Base-by-base conservation (phyloP, 2,888 invertebrate genomes). In the Sclerodermus sp. region DNA sequence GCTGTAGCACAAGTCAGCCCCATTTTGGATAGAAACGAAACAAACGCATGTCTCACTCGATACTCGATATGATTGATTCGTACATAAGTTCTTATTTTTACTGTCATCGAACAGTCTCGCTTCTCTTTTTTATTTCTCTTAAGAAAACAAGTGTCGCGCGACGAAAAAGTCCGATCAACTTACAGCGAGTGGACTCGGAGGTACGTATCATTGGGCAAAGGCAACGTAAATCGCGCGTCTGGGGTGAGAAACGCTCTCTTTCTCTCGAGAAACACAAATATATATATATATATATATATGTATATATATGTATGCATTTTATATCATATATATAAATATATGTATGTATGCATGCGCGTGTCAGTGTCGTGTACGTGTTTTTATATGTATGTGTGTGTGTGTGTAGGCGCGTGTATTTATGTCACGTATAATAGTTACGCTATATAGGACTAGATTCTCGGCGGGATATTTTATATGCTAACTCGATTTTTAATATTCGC, bases 1-100 rank as follows among this genome's bases (percentile, higher is more conserved):
- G n/a, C n/a, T n/a, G n/a, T n/a, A n/a, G n/a, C n/a, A n/a, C n/a
- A n/a, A n/a, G n/a, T n/a, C n/a, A n/a, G n/a, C n/a, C n/a, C n/a
- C 8, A 8, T 23, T 23, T 8, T 5, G 4, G 23, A 23, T 23
- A 23, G 23, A 23, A 23, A 8, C 8, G 8, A 23, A 23, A 23
- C 23, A 3, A 5, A 56, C 54, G 49, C 47, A 46, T 32, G 15
- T 57, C 57, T 64, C 54, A 53, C 61, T 57, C 55, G 39, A 41
- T 54, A 55, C 49, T 61, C 59, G 61, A 64, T 64, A 64, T 64
- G 64, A 57, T 64, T 61, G 51, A 63, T 59, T 64, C 59, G 52
- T 53, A 45, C 17, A 47, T 23, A 13, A 40, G 12, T 51, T 49
- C 45, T 14, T 8, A 32, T 53, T 34, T 42, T 46, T 38, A 29